A percentile compares a stretch with the other conserved stretches of the same genome.
Evolutionary conservation across 2,888 invertebrate species (phyloP).

Genomic region (Dicyrtomina minuta): DNA sequence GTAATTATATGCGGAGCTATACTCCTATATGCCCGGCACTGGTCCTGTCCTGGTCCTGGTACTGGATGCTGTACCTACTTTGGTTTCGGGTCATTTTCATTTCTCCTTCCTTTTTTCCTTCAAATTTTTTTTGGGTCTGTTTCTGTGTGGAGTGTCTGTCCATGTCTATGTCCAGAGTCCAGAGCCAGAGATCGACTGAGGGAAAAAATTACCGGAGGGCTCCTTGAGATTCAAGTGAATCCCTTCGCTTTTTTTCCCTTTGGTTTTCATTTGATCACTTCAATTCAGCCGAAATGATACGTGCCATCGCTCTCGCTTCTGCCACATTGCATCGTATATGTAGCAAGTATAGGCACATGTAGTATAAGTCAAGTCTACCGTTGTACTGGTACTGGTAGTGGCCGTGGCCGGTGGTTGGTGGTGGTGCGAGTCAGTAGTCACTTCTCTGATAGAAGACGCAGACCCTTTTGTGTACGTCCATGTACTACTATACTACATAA

Average conservation of each 20-base stretch:
- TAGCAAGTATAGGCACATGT: too few relatives aligned
- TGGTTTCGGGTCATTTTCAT: constrained; percentile 25
- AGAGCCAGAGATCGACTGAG: neutral
- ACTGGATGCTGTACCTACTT: too few relatives aligned
- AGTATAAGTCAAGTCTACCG: too few relatives aligned
- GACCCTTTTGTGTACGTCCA: neutral
- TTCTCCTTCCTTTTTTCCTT: constrained; percentile 23
- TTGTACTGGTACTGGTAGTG: too few relatives aligned
- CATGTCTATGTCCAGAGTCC: too few relatives aligned
- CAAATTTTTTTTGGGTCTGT: neutral
- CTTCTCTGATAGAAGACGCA: too few relatives aligned
- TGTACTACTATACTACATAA: neutral
- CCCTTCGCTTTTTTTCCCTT: constrained; percentile 13
- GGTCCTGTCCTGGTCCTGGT: too few relatives aligned
- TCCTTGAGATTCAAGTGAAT: constrained; percentile 28
- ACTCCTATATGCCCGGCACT: too few relatives aligned
- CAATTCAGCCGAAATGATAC: constrained; percentile 31
- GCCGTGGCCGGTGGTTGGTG: neutral
- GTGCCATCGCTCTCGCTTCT: constrained; percentile 9
- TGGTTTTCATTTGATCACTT: constrained; percentile 30
- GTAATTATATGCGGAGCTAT: too few relatives aligned
- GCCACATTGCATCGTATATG: too few relatives aligned
- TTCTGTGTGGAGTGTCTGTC: constrained; percentile 22
- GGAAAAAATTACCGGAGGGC: constrained; percentile 13
- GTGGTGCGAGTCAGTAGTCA: neutral